Conservation (phyloP, 2,888 invertebrate species). For the Amphipyra tragopoginis region DNA sequence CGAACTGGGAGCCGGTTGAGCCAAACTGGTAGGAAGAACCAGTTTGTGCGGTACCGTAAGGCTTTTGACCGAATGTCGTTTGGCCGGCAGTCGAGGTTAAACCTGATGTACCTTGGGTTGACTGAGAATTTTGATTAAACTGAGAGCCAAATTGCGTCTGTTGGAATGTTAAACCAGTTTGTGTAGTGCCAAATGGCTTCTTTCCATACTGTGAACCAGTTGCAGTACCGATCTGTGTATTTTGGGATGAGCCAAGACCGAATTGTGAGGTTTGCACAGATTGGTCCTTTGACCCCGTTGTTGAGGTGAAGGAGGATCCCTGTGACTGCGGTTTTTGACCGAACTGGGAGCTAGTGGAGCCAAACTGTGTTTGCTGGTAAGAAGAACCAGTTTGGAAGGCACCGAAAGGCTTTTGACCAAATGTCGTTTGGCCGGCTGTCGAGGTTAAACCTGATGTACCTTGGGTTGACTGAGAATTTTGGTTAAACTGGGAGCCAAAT, state of each 20-base stretch:
- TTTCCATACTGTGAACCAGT: slow-evolving; percentile 1
- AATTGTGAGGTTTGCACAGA: slow-evolving; percentile 29
- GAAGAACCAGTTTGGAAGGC: slow-evolving; percentile 16
- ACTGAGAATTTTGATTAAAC: too few species aligned
- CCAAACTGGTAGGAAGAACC: slow-evolving; percentile 41
- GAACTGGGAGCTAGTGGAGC: slow-evolving; percentile 12
- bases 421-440: slow-evolving; percentile 15
- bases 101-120: background rate
- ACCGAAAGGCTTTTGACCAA: slow-evolving; percentile 21
- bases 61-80: slow-evolving; percentile 21
- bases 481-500: too few species aligned
- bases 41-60: slow-evolving; percentile 1
- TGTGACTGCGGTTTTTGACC: slow-evolving; percentile 20
- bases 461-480: background rate
- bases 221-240: slow-evolving; percentile 2
- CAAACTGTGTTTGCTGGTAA: slow-evolving; percentile 41
- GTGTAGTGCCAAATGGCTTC: background rate
- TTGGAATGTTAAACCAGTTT: too few species aligned
- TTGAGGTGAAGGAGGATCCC: slow-evolving; percentile 25
- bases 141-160: too few species aligned
- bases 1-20: slow-evolving; percentile 12
- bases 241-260: slow-evolving; percentile 22
- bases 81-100: slow-evolving; percentile 16
- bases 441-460: slow-evolving; percentile 8
- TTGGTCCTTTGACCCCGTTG: slow-evolving; percentile 18